phyloP scores from a whole-genome alignment of 2,797 vertebrate genomes.

The Siniperca obscura region DNA sequence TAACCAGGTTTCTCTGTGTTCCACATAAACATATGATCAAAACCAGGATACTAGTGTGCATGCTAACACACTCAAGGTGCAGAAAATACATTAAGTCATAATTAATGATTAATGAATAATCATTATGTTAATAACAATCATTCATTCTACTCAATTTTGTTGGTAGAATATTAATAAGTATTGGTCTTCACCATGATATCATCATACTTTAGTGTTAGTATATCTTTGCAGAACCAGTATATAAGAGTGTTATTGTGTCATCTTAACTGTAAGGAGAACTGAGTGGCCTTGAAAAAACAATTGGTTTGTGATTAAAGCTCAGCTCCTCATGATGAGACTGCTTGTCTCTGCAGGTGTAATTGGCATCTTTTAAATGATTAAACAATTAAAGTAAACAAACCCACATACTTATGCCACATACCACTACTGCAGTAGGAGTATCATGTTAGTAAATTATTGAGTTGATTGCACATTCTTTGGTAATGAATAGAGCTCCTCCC shows the following conservation, averaged over 20 bases:
- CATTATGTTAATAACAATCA: not conserved
- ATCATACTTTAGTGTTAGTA: not conserved
- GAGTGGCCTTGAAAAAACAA: constrained; percentile 18
- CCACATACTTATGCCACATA: not conserved
- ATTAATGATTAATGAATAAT: not conserved
- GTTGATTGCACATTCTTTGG: constrained; percentile 62
- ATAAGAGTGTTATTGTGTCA: not conserved
- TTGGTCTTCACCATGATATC: not conserved
- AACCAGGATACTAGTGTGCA: not conserved
- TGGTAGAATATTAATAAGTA: not conserved
- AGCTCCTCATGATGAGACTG: not conserved
- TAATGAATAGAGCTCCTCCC: constrained; percentile 40
- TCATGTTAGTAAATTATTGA: not conserved
- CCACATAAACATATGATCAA: not conserved
- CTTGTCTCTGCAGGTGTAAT: constrained; percentile 39
- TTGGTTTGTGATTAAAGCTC: constrained; percentile 33
- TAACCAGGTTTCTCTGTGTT: not conserved
- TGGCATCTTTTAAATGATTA: constrained; percentile 48
- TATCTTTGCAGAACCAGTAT: not conserved
- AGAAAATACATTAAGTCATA: not conserved
- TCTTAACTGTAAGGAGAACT: not conserved
- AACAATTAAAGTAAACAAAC: constrained; percentile 60
- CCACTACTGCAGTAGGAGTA: not conserved
- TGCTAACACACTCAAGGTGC: not conserved
- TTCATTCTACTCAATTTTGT: not conserved